These are phyloP conservation scores for Diplogasteroides magnus DNA, from an alignment of 1,140 invertebrate genomes.

Conservation along the genomic window DNA sequence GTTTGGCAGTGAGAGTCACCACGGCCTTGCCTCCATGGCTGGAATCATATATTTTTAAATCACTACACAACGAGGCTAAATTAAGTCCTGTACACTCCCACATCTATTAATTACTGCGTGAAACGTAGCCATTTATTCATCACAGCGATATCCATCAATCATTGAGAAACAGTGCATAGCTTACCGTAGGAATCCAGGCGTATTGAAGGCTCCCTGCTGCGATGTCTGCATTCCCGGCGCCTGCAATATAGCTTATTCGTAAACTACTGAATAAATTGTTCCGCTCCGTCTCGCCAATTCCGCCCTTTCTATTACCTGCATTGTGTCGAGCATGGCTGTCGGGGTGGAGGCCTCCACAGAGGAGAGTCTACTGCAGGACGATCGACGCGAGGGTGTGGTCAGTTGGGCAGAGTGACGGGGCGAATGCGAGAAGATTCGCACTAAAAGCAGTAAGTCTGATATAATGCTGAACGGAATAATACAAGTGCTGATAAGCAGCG, in stretches of 20 bases:
- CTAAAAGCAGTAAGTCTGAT: too few relatives aligned
- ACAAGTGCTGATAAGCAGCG: too few relatives aligned
- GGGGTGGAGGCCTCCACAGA: background rate
- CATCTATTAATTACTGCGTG: too few relatives aligned
- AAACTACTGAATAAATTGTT: too few relatives aligned
- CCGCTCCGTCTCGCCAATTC: too few relatives aligned
- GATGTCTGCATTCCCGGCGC: background rate
- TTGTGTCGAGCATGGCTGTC: background rate
- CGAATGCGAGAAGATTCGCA: background rate
- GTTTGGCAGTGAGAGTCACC: constrained; percentile 13
- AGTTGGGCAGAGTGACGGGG: background rate
- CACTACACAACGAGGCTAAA: too few relatives aligned
- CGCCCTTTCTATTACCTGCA: too few relatives aligned
- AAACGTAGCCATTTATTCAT: too few relatives aligned
- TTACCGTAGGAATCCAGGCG: background rate
- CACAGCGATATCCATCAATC: too few relatives aligned
- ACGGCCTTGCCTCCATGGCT: background rate
- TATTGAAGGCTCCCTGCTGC: background rate
- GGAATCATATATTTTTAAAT: background rate
- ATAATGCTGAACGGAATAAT: too few relatives aligned
- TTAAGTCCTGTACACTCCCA: too few relatives aligned
- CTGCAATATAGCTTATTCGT: too few relatives aligned
- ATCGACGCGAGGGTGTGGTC: background rate
- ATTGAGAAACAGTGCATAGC: background rate
- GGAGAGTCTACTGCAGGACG: background rate